Conservation (phyloP, 2,888 invertebrate genomes). For the Platycnemis pennipes region DNA sequence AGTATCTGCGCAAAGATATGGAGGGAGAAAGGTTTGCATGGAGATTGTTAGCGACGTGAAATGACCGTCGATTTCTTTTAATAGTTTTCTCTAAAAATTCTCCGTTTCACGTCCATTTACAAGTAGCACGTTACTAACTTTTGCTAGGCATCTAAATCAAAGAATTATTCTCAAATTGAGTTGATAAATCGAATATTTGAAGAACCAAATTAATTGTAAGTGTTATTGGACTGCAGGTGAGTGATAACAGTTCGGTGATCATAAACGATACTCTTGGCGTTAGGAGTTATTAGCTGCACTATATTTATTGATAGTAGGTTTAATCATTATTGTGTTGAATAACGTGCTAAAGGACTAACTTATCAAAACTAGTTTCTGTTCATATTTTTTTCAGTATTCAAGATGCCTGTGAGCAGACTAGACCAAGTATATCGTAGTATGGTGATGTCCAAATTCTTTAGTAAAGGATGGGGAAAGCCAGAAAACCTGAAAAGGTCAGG, state of each 20-base stretch:
- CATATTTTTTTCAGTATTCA: neutral
- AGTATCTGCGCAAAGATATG: neutral
- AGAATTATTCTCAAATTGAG: neutral
- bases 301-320: too few species aligned
- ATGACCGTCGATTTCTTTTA: neutral
- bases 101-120: neutral
- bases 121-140: neutral
- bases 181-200: neutral
- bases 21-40: neutral
- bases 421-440: conserved; percentile 93
- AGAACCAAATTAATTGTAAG: neutral
- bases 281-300: too few species aligned
- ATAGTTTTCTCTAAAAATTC: neutral
- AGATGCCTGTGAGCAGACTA: conserved; percentile 79
- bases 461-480: conserved; percentile 98
- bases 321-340: neutral
- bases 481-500: conserved; percentile 91
- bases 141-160: neutral
- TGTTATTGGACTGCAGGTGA: neutral
- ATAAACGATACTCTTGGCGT: too few species aligned
- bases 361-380: too few species aligned
- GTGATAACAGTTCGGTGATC: neutral
- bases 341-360: too few species aligned
- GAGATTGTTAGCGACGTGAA: neutral
- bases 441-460: conserved; percentile 94